Conservation (phyloP, 2,888 invertebrate genomes). For the Cyaniris semiargus region DNA sequence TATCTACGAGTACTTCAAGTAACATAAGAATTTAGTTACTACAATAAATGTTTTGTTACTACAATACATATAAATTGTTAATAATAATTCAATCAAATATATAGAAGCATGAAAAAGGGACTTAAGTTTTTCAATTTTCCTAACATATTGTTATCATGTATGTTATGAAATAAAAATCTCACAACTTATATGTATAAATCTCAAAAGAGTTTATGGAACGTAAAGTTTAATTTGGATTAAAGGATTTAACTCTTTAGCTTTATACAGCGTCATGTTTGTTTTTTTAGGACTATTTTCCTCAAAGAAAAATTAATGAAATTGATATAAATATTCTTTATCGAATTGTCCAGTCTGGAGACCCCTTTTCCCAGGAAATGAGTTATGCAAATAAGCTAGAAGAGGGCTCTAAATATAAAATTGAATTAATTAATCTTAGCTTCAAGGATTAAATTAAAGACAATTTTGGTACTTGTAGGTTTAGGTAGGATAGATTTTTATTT, state of each 20-base stretch:
- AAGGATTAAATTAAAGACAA: not conserved
- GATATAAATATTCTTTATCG: constrained; percentile 14
- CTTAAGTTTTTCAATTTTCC: too few relatives aligned
- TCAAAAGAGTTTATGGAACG: not conserved
- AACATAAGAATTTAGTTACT: not conserved
- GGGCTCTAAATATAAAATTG: constrained; percentile 10
- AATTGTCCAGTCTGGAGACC: not conserved
- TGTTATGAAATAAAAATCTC: too few relatives aligned
- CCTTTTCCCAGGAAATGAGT: constrained; percentile 10
- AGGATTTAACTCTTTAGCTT: not conserved
- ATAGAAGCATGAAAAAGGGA: too few relatives aligned
- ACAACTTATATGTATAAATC: too few relatives aligned
- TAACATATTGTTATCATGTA: too few relatives aligned
- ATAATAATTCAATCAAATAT: too few relatives aligned
- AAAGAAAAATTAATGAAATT: constrained; percentile 8
- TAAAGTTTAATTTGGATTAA: not conserved
- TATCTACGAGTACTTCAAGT: not conserved
- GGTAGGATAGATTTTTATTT: too few relatives aligned
- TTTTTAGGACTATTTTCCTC: constrained; percentile 1
- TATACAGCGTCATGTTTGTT: constrained; percentile 1
- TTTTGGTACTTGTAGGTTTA: not conserved
- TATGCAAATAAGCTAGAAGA: constrained; percentile 8
- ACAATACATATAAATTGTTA: too few relatives aligned
- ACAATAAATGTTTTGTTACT: too few relatives aligned
- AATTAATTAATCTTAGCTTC: constrained; percentile 9